Base-by-base conservation (phyloP, 2,797 vertebrate species). In the Microctenopoma stevenorrisi region DNA sequence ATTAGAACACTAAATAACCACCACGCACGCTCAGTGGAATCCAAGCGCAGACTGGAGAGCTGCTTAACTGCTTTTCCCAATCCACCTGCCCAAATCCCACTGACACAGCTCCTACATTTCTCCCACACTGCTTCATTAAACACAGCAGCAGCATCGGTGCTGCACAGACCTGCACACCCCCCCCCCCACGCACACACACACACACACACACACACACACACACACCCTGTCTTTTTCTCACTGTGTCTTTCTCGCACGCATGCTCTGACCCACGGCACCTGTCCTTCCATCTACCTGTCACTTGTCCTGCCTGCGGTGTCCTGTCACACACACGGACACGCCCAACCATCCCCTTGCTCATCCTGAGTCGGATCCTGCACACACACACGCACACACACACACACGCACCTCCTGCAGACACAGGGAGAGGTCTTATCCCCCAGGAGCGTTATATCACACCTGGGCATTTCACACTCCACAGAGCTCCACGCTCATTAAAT, bases 381-480 rank as follows among this genome's bases (percentile, higher is more conserved):
- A 30, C 28, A 30, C 28, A 30, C 28, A 30, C 28, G 3, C 28
- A 30, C 14, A 25, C 47, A 12, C 10, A 25, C 48, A 13, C 55
- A 50, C 43, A 60, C 71, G 66, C 54, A 59, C 7, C 14, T 42
- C 22, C 46, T n/a, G 46, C 11, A 48, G 12, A 33, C 22, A 60
- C 40, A 16, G 14, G 57, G 40, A 28, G 22, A 68, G 69, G 52
- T 52, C 62, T 70, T 54, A 47, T 78, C 84, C 77, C 51, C n/a
- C 13, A 48, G 71, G 60, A 77, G 57, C 46, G 40, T 64, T 79
- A 69, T 72, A 83, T 88, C 81, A 79, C 78, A 88, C 78, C 76
- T 83, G 84, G 58, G 74, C 79, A 78, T 83, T 89, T 90, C 78
- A 86, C 85, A 79, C 81, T 86, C 75, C 72, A 48, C 56, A 30